Base-by-base conservation (phyloP, 2,797 vertebrate species). In the Synanceia verrucosa region DNA sequence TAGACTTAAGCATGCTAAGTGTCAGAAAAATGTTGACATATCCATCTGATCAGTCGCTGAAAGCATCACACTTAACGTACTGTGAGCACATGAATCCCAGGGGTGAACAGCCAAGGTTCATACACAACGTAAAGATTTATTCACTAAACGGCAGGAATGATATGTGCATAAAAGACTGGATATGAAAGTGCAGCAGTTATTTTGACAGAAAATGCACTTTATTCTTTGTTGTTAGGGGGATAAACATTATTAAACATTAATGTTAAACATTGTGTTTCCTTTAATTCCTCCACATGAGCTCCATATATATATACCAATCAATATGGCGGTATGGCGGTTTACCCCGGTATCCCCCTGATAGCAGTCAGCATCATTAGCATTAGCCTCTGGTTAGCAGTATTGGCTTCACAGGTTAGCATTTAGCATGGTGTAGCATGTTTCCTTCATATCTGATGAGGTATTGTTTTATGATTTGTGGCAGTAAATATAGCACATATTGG, bases 1-100 rank as follows among this genome's bases (percentile, higher is more conserved):
- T 91, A 90, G 80, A 89, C 77, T 75, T 85, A 83, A 88, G 86
- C 86, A 86, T 89, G 78, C 71, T 87, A 73, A 83, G 81, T 90
- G 90, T 87, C 89, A 88, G 50, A 83, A 60, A 83, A 84, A 88
- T 91, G 31, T 86, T 76, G 84, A 87, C 72, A 76, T 78, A 76
- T 84, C 65, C 82, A 84, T 90, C 80, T 79, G 63, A 91, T 79
- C 55, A 62, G 76, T 68, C 50, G 47, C 70, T 77, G 66, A 70
- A 86, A 86, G 59, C 74, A 69, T 70, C 51, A 63, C 66, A 60
- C 61, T 86, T 83, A 82, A 80, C 74, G 81, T 81, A 59, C 13
- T 70, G 69, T 62, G 50, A 52, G 24, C 37, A 33, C 48, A 29
- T 55, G 26, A 68, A 59, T 51, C 29, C 13, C 5, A 62, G 9